Evolutionary conservation across 2,888 invertebrate species (phyloP), one percentile per base, ranked within the genome.

Genomic region (Amitus sp.): DNA sequence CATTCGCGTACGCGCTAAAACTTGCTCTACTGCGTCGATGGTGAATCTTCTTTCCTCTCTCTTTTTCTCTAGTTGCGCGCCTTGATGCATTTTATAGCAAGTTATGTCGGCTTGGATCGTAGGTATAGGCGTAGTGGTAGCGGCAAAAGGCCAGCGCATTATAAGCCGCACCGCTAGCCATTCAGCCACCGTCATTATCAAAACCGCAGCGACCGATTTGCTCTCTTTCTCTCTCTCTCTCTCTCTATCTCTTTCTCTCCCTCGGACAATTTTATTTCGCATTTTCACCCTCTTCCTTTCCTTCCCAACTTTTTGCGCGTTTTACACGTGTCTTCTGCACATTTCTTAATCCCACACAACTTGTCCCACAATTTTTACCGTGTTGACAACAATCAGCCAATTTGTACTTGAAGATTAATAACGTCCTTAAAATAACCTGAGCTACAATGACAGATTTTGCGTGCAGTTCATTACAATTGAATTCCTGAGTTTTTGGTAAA

Each of bases 121-220:
- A n/a, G n/a, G n/a, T n/a, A n/a, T n/a, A n/a, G n/a, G n/a, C n/a
- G 58, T 47, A 58, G 48, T 48, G 33, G 19, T 47, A 40, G 46
- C 52, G 34, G 28, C 47, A 33, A 33, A 52, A 47, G 51, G 43
- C 43, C 47, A 46, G 7, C 40, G 46, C 46, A 43, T 58, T 58
- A 52, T 58, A 47, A 28, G 20, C 47, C 53, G 43, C 62, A 50
- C 46, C 50, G 47, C 49, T 50, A 47, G 49, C 47, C 57, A 62
- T 45, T 37, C 57, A 62, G 58, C 51, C 47, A 62, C 58, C 62
- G 58, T 62, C 62, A 62, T 62, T 62, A 62, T 62, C 58, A 54
- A 58, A 58, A 62, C 58, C 62, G 51, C 62, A 62, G 48, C 62
- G 62, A 63, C 54, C 55, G 62, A 62, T 62, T 62, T 62, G 57